These are phyloP conservation scores for Drosophila arawakana DNA, from an alignment of 1,140 invertebrate species.

Conservation along the genomic window DNA sequence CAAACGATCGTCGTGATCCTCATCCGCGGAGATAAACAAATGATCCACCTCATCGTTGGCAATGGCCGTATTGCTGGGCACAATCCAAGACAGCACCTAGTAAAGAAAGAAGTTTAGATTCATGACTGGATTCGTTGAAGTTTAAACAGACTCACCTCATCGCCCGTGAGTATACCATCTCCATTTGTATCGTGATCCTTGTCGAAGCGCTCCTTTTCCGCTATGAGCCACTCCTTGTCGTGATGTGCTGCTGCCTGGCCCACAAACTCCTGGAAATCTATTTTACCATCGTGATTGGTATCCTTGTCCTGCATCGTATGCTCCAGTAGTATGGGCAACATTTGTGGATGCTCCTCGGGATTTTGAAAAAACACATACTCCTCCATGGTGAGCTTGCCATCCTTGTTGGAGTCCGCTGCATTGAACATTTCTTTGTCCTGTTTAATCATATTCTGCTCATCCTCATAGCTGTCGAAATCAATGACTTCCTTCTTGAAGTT, in stretches of 20 bases:
- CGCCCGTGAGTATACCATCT: slow-evolving; percentile 92
- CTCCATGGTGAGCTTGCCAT: slow-evolving; percentile 90
- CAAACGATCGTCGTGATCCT: slow-evolving; percentile 93
- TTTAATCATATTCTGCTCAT: slow-evolving; percentile 86
- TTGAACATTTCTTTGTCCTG: slow-evolving; percentile 95
- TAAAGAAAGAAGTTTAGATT: background rate
- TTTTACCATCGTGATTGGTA: slow-evolving; percentile 91
- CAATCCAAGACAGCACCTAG: slow-evolving; percentile 92
- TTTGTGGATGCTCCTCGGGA: slow-evolving; percentile 96
- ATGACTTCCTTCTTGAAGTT: slow-evolving; percentile 84
- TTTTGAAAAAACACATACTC: slow-evolving; percentile 97
- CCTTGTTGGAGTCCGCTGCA: slow-evolving; percentile 93
- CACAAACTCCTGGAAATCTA: slow-evolving; percentile 93
- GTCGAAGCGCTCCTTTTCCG: slow-evolving; percentile 96
- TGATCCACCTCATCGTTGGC: slow-evolving; percentile 96
- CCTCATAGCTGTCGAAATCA: slow-evolving; percentile 80
- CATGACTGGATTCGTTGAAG: background rate
- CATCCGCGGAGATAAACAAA: slow-evolving; percentile 95
- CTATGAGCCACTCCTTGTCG: slow-evolving; percentile 92
- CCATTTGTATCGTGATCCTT: slow-evolving; percentile 93
- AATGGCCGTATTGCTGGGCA: slow-evolving; percentile 96
- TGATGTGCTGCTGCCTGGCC: slow-evolving; percentile 90
- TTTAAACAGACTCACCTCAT: slow-evolving; percentile 86
- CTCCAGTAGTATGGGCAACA: slow-evolving; percentile 93
- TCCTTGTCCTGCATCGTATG: slow-evolving; percentile 95